Conservation (phyloP, 2,113 vertebrate species). For the Rhinopithecus roxellana region DNA sequence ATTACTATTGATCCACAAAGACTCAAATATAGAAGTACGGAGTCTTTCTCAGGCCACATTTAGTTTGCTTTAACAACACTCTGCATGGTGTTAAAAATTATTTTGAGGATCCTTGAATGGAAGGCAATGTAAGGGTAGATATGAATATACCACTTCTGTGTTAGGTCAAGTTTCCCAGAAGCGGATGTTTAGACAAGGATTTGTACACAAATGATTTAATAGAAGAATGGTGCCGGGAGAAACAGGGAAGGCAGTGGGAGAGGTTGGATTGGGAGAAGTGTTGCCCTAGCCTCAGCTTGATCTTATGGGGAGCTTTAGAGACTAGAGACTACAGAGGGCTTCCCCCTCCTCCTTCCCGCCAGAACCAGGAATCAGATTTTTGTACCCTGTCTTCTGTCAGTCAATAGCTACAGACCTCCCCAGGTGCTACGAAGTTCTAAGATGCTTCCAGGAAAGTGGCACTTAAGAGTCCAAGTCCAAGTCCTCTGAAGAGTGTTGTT, state of each 20-base stretch:
- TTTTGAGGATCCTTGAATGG: not conserved
- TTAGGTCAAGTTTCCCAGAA: not conserved
- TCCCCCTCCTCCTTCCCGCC: not conserved
- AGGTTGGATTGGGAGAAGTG: not conserved
- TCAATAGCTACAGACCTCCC: not conserved
- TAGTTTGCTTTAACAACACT: no score
- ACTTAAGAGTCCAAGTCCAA: not conserved
- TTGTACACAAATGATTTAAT: not conserved
- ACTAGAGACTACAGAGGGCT: not conserved
- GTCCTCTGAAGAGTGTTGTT: not conserved
- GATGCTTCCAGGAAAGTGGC: not conserved
- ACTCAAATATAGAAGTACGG: no score
- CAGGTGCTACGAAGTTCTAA: not conserved
- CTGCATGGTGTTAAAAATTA: not conserved
- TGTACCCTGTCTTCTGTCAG: not conserved
- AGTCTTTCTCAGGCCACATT: no score
- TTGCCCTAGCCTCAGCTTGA: not conserved
- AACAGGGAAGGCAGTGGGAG: not conserved
- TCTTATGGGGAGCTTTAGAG: not conserved
- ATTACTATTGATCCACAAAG: no score
- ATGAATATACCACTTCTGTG: not conserved
- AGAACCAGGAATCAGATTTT: not conserved
- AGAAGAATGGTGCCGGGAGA: not conserved
- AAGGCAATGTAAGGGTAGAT: not conserved
- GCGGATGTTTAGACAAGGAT: not conserved